Evolutionary conservation across 2,113 vertebrate genomes (phyloP).

Genomic region (Paedocypris sp.): DNA sequence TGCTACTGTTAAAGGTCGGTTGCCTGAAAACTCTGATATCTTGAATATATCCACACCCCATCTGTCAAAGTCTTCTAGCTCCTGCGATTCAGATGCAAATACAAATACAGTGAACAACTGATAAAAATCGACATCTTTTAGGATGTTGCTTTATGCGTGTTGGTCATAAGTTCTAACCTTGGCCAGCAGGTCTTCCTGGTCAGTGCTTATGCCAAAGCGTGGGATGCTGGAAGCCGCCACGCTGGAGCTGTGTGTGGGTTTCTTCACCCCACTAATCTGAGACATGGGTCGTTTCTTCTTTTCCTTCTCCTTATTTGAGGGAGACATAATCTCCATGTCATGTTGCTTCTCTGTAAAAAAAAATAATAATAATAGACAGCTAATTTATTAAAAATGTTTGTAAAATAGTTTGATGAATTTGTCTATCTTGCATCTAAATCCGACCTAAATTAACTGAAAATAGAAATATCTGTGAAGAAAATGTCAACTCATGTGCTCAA

Average conservation of each 20-base stretch:
- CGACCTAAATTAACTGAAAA: no score
- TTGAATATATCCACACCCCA: slow-evolving; percentile 88
- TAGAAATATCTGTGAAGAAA: background rate
- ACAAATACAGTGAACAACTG: background rate
- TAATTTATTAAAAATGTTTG: background rate
- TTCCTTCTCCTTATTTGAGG: slow-evolving; percentile 66
- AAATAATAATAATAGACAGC: background rate
- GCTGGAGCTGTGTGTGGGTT: slow-evolving; percentile 58
- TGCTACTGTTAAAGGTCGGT: slow-evolving; percentile 75
- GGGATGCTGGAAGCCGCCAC: slow-evolving; percentile 63
- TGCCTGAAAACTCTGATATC: slow-evolving; percentile 74
- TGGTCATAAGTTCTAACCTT: slow-evolving; percentile 55
- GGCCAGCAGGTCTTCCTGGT: slow-evolving; percentile 70
- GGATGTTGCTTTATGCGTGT: no score
- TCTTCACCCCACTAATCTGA: slow-evolving; percentile 77
- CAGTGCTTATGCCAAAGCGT: slow-evolving; percentile 73
- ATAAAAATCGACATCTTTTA: no score
- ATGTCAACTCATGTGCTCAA: background rate
- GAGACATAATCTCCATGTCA: slow-evolving; percentile 79
- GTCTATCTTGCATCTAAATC: no score
- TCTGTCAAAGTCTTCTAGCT: slow-evolving; percentile 74
- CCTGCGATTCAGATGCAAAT: slow-evolving; percentile 50
- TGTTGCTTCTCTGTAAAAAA: slow-evolving; percentile 73
- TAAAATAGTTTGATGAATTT: no score
- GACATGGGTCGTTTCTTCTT: slow-evolving; percentile 70